phyloP scores from a whole-genome alignment of 2,888 invertebrate genomes.

The Chloroclysta siterata region DNA sequence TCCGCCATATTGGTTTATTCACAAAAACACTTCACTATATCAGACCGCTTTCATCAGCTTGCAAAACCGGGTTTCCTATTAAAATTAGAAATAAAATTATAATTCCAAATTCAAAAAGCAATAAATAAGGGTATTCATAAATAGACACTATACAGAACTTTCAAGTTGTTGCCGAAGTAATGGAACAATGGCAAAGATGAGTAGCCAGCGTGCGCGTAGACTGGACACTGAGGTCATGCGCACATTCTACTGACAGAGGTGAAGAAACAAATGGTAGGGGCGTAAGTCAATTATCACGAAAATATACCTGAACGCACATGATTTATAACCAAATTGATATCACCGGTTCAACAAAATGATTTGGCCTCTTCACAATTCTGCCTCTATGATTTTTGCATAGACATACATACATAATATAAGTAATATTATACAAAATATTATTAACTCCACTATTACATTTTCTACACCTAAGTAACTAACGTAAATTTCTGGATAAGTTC shows the following conservation, averaged over 20 bases:
- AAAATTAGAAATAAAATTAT: conserved; percentile 44
- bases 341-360: neutral
- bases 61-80: conserved; percentile 44
- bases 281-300: conserved; percentile 36
- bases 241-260: conserved; percentile 43
- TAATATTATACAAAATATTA: neutral
- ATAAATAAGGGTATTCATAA: conserved; percentile 22
- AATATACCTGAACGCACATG: conserved; percentile 22
- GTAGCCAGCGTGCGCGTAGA: conserved; percentile 51
- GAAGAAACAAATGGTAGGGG: conserved; percentile 52
- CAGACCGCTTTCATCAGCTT: conserved; percentile 40
- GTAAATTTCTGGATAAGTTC: no score
- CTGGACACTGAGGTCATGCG: conserved; percentile 52
- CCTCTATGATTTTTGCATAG: neutral
- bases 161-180: conserved; percentile 43
- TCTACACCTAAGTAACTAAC: no score
- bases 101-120: conserved; percentile 28
- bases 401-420: neutral
- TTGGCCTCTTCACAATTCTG: neutral
- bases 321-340: conserved; percentile 15
- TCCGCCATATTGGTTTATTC: conserved; percentile 71
- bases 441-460: no score
- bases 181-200: conserved; percentile 63
- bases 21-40: conserved; percentile 61
- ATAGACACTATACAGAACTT: conserved; percentile 56